Evolutionary conservation across 2,113 vertebrate genomes (phyloP).

Genomic region (Nothobranchius furzeri): DNA sequence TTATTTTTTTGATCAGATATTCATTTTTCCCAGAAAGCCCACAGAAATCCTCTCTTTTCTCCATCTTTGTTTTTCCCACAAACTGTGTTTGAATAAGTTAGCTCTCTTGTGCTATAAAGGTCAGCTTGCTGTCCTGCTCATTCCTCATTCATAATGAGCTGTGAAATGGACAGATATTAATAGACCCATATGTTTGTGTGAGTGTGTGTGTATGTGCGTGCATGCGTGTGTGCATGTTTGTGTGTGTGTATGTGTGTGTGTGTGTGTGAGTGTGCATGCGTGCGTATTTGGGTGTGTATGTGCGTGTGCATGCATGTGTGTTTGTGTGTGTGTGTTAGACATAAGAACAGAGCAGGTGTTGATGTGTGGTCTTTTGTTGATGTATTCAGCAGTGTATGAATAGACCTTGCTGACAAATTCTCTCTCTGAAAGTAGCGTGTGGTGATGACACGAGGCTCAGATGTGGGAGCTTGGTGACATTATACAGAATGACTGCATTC

Average conservation of each 20-base stretch:
- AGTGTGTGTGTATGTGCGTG: no score
- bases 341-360: slow-evolving; percentile 40
- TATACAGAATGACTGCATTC: slow-evolving; percentile 15
- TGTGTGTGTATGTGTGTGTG: background rate
- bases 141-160: slow-evolving; percentile 33
- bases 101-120: slow-evolving; percentile 48
- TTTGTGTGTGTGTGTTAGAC: slow-evolving; percentile 11
- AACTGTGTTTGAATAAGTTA: background rate
- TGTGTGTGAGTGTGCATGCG: background rate
- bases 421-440: slow-evolving; percentile 14
- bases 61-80: background rate
- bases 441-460: slow-evolving; percentile 30
- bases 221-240: no score
- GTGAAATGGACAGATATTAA: slow-evolving; percentile 43
- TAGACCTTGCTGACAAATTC: slow-evolving; percentile 53
- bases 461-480: background rate
- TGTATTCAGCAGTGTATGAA: slow-evolving; percentile 54
- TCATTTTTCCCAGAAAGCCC: background rate
- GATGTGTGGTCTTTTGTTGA: slow-evolving; percentile 29
- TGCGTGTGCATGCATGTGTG: no score
- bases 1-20: background rate
- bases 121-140: slow-evolving; percentile 33
- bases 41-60: slow-evolving; percentile 1
- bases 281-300: no score
- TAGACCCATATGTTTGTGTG: slow-evolving; percentile 20